Base-by-base conservation (phyloP, 2,113 vertebrate species). In the Oxyruncus cristatus region DNA sequence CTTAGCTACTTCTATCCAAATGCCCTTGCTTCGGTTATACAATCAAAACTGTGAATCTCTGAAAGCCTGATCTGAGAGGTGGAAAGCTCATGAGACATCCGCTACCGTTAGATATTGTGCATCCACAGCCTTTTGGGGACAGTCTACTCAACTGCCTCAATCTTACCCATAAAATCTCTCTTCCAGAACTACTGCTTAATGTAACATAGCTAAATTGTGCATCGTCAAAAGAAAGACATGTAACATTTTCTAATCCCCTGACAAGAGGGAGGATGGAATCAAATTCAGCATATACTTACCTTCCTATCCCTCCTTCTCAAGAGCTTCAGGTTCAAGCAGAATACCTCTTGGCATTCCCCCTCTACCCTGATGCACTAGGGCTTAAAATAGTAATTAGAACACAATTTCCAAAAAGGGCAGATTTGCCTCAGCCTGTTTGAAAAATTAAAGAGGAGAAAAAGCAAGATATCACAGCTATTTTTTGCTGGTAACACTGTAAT, bases 401-500 rank as follows among this genome's bases (percentile, higher is more conserved):
- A 73, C 30, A 84, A 30, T 63, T 74, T 92, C 42, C 80, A 92
- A 44, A 9, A 71, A 44, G 52, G 27, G 12, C 26, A 88, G 32
- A 71, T 49, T 72, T 93, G 46, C 59, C 93, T 80, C 39, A 93
- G 59, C 24, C 14, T 59, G 55, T 67, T 77, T 2, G 4, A 87
- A 94, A 92, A 95, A 85, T 62, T 6, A 70, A 41, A 87, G 59
- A 62, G 33, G 16, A 4, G 74, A 59, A 76, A 73, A 77, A 24
- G 9, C 50, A 94, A 68, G 41, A 70, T 73, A 89, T 53, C 35
- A 53, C 82, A 93, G 72, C 59, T 92, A 72, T 0, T 1, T 93
- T 92, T 88, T 92, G 75, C 82, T 80, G 74, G 71, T 83, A 93
- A 90, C 83, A 86, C 67, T 52, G 53, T 74, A 92, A 96, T 84